Evolutionary conservation across 2,888 invertebrate species (phyloP).

Genomic region (Stomorhina lunata): DNA sequence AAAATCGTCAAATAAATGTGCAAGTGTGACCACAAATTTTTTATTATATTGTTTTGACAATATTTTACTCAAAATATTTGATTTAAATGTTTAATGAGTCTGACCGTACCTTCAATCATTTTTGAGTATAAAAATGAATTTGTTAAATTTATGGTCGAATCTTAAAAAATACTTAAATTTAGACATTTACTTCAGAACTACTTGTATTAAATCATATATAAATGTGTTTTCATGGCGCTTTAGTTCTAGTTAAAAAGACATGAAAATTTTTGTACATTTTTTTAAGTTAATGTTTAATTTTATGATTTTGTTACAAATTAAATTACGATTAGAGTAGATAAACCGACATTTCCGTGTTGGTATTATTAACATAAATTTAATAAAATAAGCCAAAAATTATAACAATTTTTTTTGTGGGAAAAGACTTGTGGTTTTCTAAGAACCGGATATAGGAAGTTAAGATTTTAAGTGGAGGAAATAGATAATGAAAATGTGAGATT

Average conservation of each 20-base stretch:
- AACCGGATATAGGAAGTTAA: slow-evolving; percentile 55
- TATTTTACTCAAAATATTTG: too few relatives aligned
- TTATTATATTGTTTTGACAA: too few relatives aligned
- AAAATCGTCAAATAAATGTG: too few relatives aligned
- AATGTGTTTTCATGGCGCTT: background rate
- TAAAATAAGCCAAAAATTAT: background rate
- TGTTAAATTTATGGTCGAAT: background rate
- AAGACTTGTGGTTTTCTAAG: background rate
- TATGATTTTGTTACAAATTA: background rate
- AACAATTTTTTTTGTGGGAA: slow-evolving; percentile 14
- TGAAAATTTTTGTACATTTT: background rate
- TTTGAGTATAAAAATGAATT: background rate
- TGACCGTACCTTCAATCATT: too few relatives aligned
- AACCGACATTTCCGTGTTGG: slow-evolving; percentile 36
- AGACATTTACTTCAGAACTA: background rate
- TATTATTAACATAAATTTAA: background rate
- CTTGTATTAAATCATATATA: slow-evolving; percentile 30
- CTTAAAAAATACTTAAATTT: background rate
- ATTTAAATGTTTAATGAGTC: too few relatives aligned
- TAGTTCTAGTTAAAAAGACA: slow-evolving; percentile 32
- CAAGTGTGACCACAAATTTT: too few relatives aligned
- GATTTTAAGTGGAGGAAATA: slow-evolving; percentile 47
- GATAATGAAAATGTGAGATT: slow-evolving; percentile 60
- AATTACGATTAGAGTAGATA: background rate
- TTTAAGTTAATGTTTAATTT: background rate